Evolutionary conservation across 2,797 vertebrate species (phyloP), one percentile per base, ranked within the genome.

Genomic region (Taeniopygia guttata): DNA sequence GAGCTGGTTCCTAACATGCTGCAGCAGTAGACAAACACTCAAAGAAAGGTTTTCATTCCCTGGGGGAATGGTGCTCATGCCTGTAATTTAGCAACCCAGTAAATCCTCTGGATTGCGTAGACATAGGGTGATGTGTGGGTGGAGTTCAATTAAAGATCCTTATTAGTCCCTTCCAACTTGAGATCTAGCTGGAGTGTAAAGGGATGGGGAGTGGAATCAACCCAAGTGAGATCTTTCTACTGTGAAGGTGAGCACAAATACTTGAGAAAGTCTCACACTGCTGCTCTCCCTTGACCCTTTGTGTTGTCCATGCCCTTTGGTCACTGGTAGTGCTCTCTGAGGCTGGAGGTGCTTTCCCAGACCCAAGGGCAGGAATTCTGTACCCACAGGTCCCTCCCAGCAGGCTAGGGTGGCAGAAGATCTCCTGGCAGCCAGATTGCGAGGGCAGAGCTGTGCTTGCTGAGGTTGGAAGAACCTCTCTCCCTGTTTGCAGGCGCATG

Each of bases 11-110:
- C 27, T 16, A 16, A 42, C 0, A 0, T 51, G 58, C 78, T 40
- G 60, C 67, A 68, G 43, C 80, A 51, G 17, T 21, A n/a, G 13
- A 72, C 43, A 40, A 52, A 59, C 36, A 62, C 51, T n/a, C 38
- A 20, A 32, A 76, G 14, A 43, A 62, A 54, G 38, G 20, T 79
- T 73, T 83, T 70, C 7, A 1, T 73, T 74, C 86, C 94, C 86
- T 17, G 51, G 17, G 67, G 90, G 19, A 51, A 68, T 4, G 34
- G 45, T 68, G n/a, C 15, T 92, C 36, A 16, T 18, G 19, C 58
- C 34, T 69, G n/a, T 75, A 77, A 84, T 77, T 77, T 83, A 78
- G 76, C 54, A 93, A 36, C 48, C 42, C 23, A 26, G 56, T 62
- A 78, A 84, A 74, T 45, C 60, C 14, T 73, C 67, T 1, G 3